Percentiles rank a stretch among this genome's conserved stretches.
These are phyloP conservation scores for Holcopasites calliopsidis DNA, from an alignment of 1,140 invertebrate species.

Conservation along the genomic window DNA sequence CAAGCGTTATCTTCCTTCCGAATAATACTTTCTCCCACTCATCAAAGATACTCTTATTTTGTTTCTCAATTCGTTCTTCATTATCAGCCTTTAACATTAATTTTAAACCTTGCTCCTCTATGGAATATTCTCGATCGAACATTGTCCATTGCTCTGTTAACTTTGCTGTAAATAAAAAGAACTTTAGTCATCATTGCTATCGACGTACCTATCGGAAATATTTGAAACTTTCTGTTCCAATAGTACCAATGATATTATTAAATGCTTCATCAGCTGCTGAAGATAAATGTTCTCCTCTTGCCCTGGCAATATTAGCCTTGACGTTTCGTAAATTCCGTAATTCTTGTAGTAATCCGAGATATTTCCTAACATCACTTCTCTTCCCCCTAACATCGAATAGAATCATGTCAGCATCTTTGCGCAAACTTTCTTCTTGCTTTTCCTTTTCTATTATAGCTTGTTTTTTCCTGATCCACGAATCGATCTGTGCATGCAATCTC, in stretches of 20 bases:
- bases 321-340: slow-evolving; percentile 83
- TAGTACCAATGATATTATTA: slow-evolving; percentile 72
- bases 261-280: slow-evolving; percentile 73
- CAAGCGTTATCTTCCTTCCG: slow-evolving; percentile 61
- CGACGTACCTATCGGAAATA: too few relatives aligned
- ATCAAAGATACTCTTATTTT: slow-evolving; percentile 67
- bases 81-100: slow-evolving; percentile 75
- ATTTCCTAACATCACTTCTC: slow-evolving; percentile 84
- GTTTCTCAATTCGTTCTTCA: slow-evolving; percentile 69
- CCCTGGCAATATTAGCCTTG: slow-evolving; percentile 81
- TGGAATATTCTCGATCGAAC: slow-evolving; percentile 72
- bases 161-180: slow-evolving; percentile 61
- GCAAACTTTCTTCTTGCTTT: slow-evolving; percentile 84
- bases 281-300: slow-evolving; percentile 82
- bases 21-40: slow-evolving; percentile 74
- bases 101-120: slow-evolving; percentile 76
- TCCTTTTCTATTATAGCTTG: slow-evolving; percentile 82
- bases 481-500: slow-evolving; percentile 78
- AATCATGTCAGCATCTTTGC: slow-evolving; percentile 85
- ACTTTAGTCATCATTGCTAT: slow-evolving; percentile 15
- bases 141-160: slow-evolving; percentile 71
- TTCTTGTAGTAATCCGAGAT: slow-evolving; percentile 82
- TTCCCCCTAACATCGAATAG: slow-evolving; percentile 85
- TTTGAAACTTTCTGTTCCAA: too few relatives aligned
- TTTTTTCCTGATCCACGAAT: slow-evolving; percentile 83